Percentiles rank a stretch among this genome's conserved stretches.
Conservation (phyloP, 2,113 vertebrate species). For the Lota lota region DNA sequence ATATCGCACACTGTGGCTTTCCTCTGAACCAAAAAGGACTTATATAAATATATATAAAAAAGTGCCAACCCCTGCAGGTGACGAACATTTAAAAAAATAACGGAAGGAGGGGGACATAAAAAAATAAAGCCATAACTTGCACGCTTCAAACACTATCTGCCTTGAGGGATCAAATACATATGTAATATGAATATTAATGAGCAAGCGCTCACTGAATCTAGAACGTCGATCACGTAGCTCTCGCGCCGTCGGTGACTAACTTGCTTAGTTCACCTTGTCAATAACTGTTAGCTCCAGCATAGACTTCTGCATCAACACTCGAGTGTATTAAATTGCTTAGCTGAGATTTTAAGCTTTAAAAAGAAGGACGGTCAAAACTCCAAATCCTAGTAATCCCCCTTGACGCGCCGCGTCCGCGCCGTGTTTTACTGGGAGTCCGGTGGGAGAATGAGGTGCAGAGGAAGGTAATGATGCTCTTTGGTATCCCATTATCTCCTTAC, state of each 20-base stretch:
- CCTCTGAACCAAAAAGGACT: no score
- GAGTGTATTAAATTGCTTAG: not conserved
- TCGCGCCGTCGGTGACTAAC: slow-evolving; percentile 32
- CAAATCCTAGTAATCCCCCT: slow-evolving; percentile 20
- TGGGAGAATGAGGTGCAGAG: slow-evolving; percentile 33
- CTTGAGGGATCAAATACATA: slow-evolving; percentile 1
- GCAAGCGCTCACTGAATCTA: not conserved
- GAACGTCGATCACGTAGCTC: not conserved
- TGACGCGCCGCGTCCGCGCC: slow-evolving; percentile 17
- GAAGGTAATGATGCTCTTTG: slow-evolving; percentile 73
- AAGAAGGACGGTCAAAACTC: slow-evolving; percentile 7
- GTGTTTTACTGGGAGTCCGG: slow-evolving; percentile 40
- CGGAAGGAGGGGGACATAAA: no score
- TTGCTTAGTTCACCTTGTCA: slow-evolving; percentile 8
- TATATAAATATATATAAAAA: slow-evolving; percentile 33
- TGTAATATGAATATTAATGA: slow-evolving; percentile 7
- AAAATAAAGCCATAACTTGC: slow-evolving; percentile 10
- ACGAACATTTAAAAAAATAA: not conserved
- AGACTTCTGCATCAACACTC: slow-evolving; percentile 6
- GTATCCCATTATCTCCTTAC: slow-evolving; percentile 70
- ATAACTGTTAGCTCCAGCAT: not conserved
- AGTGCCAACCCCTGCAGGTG: not conserved
- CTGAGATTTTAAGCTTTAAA: not conserved
- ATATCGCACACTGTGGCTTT: no score
- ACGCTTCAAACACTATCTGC: slow-evolving; percentile 8